Base-by-base conservation (phyloP, 2,797 vertebrate species). In the Toxotes lorentzi region DNA sequence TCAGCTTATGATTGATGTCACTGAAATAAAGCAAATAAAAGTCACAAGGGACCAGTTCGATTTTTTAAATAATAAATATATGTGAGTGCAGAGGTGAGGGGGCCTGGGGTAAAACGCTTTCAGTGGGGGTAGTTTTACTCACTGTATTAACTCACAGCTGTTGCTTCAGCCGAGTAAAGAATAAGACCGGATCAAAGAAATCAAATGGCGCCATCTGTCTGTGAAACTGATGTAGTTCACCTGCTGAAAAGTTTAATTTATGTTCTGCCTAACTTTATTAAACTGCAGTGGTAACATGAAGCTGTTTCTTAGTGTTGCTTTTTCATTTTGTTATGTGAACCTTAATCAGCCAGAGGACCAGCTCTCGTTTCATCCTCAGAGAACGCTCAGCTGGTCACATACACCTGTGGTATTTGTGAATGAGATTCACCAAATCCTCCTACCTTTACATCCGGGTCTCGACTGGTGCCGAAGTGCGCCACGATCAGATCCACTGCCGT, bases 401-500 rank as follows among this genome's bases (percentile, higher is more conserved):
- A 9, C 3, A 19, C 27, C 10, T 9, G 14, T n/a, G n/a, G 32
- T 2, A 27, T 4, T 21, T 23, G 48, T 54, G n/a, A 64, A 0
- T 27, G 32, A 7, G 2, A 69, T 57, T 4, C n/a, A 30, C 5
- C 1, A 35, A 16, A 4, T 34, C 5, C 21, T 0, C 34, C 1
- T 91, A 99, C 98, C 97, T 99, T 99, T 5, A 99, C 96, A 0
- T 97, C 97, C 1, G 97, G 96, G 83, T 99, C 97, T 73, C 98
- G 95, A 84, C 97, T 99, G 76, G 97, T 99, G 73, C 98, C 96
- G 48, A 99, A 99, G 89, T 99, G 98, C 32, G 97, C 97, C 83
- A 99, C 98, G 0, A 99, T 99, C 76, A 99, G 95, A 89, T 99
- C 98, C 68, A 99, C 97, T 0, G 98, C 98, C 1, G 93, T 97